Evolutionary conservation across 2,888 invertebrate species (phyloP).

Genomic region (Dione juno): DNA sequence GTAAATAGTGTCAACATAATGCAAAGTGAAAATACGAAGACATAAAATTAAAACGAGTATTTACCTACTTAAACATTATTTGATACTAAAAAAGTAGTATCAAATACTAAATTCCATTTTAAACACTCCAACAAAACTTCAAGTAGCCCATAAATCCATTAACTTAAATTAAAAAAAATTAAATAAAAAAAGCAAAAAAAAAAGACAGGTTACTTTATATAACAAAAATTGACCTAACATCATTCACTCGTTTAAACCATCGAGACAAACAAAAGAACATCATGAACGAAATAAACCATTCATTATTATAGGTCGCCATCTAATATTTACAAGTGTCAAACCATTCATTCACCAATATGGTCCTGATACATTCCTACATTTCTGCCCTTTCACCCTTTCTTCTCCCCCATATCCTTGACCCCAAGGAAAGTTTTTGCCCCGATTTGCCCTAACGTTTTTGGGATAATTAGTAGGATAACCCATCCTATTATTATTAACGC

Average conservation of each 20-base stretch:
- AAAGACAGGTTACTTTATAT: background rate
- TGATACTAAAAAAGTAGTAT: slow-evolving; percentile 12
- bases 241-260: slow-evolving; percentile 14
- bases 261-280: background rate
- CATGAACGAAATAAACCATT: slow-evolving; percentile 13
- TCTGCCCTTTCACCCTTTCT: slow-evolving; percentile 71
- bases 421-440: slow-evolving; percentile 74
- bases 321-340: slow-evolving; percentile 31
- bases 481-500: slow-evolving; percentile 58
- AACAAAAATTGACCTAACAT: slow-evolving; percentile 14
- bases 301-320: slow-evolving; percentile 9
- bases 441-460: slow-evolving; percentile 55
- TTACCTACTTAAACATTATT: background rate
- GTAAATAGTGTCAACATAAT: background rate
- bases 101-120: slow-evolving; percentile 12
- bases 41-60: slow-evolving; percentile 2
- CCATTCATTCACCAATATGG: slow-evolving; percentile 67
- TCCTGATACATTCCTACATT: slow-evolving; percentile 68
- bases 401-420: slow-evolving; percentile 67
- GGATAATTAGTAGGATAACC: slow-evolving; percentile 62
- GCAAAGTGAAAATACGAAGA: background rate
- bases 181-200: background rate
- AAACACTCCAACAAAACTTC: slow-evolving; percentile 5
- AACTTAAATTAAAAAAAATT: slow-evolving; percentile 4
- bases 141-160: background rate